Evolutionary conservation across 23 tunicate species (phyloP).

Genomic region (Clavelina lepadiformis): DNA sequence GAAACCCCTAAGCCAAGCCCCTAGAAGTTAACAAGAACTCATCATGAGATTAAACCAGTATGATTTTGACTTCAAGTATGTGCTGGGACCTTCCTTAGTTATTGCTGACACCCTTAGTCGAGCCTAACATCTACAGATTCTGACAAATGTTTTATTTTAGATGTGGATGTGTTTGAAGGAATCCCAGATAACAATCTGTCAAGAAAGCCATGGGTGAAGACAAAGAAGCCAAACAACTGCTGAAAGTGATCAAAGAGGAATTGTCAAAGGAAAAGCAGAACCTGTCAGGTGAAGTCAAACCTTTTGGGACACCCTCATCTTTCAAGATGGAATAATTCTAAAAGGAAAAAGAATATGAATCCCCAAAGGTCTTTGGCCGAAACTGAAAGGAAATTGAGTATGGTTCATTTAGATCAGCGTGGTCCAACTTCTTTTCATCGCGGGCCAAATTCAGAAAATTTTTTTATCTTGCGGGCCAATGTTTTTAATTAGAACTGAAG

Average conservation of each 20-base stretch:
- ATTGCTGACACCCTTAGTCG: constrained; percentile 33
- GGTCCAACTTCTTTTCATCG: too few species aligned
- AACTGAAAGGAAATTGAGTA: neutral
- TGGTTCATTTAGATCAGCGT: too few species aligned
- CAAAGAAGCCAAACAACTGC: neutral
- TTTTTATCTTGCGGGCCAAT: too few species aligned
- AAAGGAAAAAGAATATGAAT: constrained; percentile 30
- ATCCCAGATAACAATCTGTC: constrained; percentile 15
- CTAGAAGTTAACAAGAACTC: constrained; percentile 16
- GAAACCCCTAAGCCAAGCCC: constrained; percentile 22
- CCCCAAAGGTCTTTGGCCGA: neutral
- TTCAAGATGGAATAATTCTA: constrained; percentile 11
- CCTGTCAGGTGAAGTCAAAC: constrained; percentile 1
- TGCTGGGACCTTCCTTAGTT: constrained; percentile 12
- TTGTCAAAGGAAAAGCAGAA: constrained; percentile 2
- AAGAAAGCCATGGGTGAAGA: constrained; percentile 20
- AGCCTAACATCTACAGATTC: neutral
- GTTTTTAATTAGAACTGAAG: too few species aligned
- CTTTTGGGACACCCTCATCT: constrained; percentile 14
- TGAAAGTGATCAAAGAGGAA: constrained; percentile 2
- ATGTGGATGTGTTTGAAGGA: neutral
- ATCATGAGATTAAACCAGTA: constrained; percentile 22
- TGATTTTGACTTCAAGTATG: constrained; percentile 8
- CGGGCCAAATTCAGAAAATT: too few species aligned
- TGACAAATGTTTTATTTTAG: neutral